phyloP scores from a whole-genome alignment of 2,888 invertebrate genomes.

The Rhagonycha fulva region DNA sequence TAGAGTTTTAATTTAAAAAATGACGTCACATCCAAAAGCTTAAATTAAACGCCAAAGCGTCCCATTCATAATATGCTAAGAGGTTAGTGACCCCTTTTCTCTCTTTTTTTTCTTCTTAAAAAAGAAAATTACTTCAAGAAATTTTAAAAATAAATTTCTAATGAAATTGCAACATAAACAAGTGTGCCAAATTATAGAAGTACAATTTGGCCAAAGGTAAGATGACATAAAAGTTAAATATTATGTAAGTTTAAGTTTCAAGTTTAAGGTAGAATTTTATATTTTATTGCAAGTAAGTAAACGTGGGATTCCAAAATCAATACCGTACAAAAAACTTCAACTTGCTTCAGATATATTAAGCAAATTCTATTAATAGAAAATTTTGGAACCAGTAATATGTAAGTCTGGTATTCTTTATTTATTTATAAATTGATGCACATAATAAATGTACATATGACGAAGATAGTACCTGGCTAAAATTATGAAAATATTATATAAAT shows the following conservation, averaged over 20 bases:
- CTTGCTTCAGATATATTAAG: neutral
- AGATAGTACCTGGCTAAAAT: neutral
- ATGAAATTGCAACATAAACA: neutral
- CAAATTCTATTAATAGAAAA: slow-evolving; percentile 11
- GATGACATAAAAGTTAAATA: neutral
- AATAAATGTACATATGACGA: neutral
- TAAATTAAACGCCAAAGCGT: neutral
- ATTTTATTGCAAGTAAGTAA: neutral
- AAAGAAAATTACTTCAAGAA: neutral
- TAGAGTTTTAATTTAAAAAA: neutral
- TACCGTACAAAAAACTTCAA: neutral
- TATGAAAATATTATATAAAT: neutral
- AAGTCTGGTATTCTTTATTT: slow-evolving; percentile 14
- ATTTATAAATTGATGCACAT: slow-evolving; percentile 6
- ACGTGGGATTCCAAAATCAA: neutral
- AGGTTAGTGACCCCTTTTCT: neutral
- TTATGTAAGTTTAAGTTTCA: neutral
- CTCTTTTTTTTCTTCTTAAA: neutral
- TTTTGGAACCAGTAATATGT: slow-evolving; percentile 12
- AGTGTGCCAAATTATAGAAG: neutral
- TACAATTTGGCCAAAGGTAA: neutral
- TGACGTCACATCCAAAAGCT: neutral
- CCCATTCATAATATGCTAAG: neutral
- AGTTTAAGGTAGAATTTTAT: neutral
- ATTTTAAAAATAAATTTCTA: neutral